Evolutionary conservation across 2,888 invertebrate genomes (phyloP).

Genomic region (Drosophila trichaetosa): DNA sequence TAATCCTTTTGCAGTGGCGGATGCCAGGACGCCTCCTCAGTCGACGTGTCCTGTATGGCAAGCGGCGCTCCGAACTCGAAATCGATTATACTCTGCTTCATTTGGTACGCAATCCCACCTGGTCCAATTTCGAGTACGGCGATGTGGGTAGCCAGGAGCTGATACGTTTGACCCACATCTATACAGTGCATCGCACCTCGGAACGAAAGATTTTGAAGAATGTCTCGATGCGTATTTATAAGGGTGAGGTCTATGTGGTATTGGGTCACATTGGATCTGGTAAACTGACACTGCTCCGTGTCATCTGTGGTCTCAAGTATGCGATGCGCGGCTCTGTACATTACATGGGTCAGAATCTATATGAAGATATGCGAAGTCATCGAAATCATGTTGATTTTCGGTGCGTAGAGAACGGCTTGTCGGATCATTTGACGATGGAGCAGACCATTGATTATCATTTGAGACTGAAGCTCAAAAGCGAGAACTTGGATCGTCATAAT

Average conservation of each 20-base stretch:
- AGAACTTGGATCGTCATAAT: slow-evolving; percentile 85
- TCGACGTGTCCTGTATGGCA: slow-evolving; percentile 29
- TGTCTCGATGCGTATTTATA: slow-evolving; percentile 71
- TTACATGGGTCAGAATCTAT: slow-evolving; percentile 85
- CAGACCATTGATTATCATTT: slow-evolving; percentile 93
- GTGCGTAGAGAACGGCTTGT: slow-evolving; percentile 92
- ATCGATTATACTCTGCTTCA: slow-evolving; percentile 3
- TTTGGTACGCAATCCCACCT: slow-evolving; percentile 51
- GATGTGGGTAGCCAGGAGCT: slow-evolving; percentile 58
- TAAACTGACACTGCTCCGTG: slow-evolving; percentile 95
- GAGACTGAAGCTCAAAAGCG: slow-evolving; percentile 86
- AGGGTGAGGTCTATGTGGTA: slow-evolving; percentile 86
- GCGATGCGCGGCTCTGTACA: slow-evolving; percentile 83
- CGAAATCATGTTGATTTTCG: slow-evolving; percentile 90
- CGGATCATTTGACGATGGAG: slow-evolving; percentile 90
- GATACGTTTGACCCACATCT: slow-evolving; percentile 62
- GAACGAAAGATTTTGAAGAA: slow-evolving; percentile 64
- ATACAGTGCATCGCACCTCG: slow-evolving; percentile 46
- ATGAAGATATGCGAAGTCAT: slow-evolving; percentile 85
- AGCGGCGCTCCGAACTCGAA: not conserved
- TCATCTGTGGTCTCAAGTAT: slow-evolving; percentile 91
- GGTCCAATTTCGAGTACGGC: slow-evolving; percentile 74
- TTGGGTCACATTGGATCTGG: slow-evolving; percentile 93
- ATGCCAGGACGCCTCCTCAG: slow-evolving; percentile 64
- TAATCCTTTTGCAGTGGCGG: slow-evolving; percentile 50